Evolutionary conservation across 1,140 invertebrate genomes (phyloP), one percentile per base, ranked within the genome.

Genomic region (Drosophila insularis): DNA sequence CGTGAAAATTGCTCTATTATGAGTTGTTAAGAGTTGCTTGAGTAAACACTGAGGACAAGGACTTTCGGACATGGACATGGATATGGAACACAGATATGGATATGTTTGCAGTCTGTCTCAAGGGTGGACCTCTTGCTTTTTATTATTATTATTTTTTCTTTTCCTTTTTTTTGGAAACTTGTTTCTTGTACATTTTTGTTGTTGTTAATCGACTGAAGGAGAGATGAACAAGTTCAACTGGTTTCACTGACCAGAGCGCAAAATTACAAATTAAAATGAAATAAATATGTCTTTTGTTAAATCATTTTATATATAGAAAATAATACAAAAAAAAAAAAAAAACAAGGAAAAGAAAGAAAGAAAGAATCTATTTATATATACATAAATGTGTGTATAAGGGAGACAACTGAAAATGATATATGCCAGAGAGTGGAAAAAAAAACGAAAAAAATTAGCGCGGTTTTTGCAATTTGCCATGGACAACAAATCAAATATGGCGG

Each of bases 1-100:
- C 87, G 87, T 90, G 87, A 90, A 90, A 90, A 90, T 90, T 90
- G 89, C 89, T 90, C 89, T 90, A 90, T 90, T 90, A 90, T 90
- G 89, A 85, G 89, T 89, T 90, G 89, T 90, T 90, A 90, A 90
- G 78, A 90, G 82, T 71, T 84, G 66, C 67, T 71, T 89, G 74
- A 87, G 85, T 89, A 87, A 87, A 87, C 84, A 87, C 59, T 64
- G 68, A 69, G 72, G 79, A 74, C 64, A 58, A 58, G 50, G 39
- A 46, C 17, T 10, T 13, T 70, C 60, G 43, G 64, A 59, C 64
- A 75, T 11, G 58, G 73, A 74, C 37, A 74, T 37, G 53, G 69
- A 65, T 67, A 74, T 62, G 61, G 63, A 69, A 54, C 64, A 76
- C 64, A 58, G 71, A 60, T 61, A 72, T 76, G 66, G 62, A 81